Conservation (phyloP, 2,113 vertebrate genomes). For the Gulo gulo region DNA sequence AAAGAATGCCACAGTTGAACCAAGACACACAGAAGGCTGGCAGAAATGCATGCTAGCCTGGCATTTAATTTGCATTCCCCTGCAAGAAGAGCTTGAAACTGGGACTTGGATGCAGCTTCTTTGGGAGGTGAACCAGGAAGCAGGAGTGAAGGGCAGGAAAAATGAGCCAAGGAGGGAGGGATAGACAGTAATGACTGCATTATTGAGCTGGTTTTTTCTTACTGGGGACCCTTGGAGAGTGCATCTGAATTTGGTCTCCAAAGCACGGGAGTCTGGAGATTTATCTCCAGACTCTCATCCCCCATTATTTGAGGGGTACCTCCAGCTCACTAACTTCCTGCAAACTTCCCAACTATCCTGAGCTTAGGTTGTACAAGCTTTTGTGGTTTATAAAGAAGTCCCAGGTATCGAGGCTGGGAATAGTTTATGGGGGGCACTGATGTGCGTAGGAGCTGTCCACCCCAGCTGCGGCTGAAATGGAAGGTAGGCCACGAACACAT, state of each 20-base stretch:
- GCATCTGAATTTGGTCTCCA: not conserved
- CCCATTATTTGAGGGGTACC: not conserved
- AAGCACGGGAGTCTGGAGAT: not conserved
- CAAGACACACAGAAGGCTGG: not conserved
- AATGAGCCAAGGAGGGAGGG: not conserved
- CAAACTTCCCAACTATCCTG: not conserved
- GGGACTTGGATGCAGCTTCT: not conserved
- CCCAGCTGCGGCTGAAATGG: not conserved
- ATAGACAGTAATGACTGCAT: not conserved
- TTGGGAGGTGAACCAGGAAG: not conserved
- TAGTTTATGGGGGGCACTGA: accelerated
- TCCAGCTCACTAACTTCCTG: not conserved
- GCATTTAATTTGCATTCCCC: not conserved
- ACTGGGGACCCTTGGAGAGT: not conserved
- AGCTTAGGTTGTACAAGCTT: not conserved
- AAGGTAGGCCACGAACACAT: not conserved
- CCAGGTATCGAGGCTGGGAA: not conserved
- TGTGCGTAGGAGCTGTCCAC: not conserved
- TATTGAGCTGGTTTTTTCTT: not conserved
- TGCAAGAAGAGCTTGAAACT: not conserved
- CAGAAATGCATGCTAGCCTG: not conserved
- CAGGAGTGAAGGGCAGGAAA: not conserved
- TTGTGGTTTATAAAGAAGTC: not conserved
- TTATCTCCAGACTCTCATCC: not conserved
- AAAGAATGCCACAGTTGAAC: not conserved